phyloP scores from a whole-genome alignment of 2,797 vertebrate genomes.

The Anas bahamensis region DNA sequence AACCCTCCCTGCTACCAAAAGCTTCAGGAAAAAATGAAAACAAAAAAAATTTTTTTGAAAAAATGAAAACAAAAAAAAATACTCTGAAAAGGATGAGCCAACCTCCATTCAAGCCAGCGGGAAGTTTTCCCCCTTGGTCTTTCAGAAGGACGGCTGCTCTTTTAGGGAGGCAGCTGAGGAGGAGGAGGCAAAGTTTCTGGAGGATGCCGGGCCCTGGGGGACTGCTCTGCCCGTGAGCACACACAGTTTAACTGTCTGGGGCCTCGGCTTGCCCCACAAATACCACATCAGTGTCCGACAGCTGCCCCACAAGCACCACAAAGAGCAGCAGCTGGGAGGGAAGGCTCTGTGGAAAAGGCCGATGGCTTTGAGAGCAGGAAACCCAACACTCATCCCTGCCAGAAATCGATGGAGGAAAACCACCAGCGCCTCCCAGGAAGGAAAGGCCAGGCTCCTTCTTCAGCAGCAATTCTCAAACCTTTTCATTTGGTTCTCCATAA shows the following conservation, averaged over 20 bases:
- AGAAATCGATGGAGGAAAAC: neutral
- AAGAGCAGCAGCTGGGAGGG: neutral
- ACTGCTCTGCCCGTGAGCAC: accelerated
- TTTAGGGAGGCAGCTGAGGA: neutral
- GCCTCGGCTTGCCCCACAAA: neutral
- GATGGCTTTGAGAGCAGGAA: neutral
- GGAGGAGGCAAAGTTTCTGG: accelerated
- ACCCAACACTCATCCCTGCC: neutral
- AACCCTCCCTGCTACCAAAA: neutral
- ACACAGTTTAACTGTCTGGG: neutral
- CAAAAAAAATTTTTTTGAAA: neutral
- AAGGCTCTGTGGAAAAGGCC: neutral
- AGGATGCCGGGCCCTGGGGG: neutral
- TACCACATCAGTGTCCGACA: accelerated
- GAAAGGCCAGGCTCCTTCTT: neutral
- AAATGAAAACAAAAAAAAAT: neutral
- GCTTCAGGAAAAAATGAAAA: no score
- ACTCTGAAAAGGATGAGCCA: neutral
- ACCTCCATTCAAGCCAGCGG: neutral
- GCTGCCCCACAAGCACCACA: accelerated
- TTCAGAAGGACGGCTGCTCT: neutral
- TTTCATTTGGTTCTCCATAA: constrained; percentile 58
- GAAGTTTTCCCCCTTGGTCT: neutral
- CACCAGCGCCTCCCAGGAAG: accelerated
- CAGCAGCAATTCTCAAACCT: constrained; percentile 52